Evolutionary conservation across 2,888 invertebrate genomes (phyloP).

Genomic region (Cyclophora albipunctata): DNA sequence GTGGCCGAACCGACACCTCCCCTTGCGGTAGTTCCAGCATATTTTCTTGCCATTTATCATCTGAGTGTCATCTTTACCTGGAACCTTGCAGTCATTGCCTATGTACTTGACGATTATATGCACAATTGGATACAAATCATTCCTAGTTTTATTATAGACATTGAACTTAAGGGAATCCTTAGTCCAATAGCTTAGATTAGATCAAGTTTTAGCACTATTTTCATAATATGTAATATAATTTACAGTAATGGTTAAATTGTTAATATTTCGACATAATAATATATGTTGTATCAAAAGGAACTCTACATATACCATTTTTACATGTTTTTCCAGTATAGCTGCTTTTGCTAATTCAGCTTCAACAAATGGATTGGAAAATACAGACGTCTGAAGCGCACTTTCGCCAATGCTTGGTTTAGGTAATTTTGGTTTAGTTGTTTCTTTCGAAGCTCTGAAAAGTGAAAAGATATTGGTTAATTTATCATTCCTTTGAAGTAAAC

Average conservation of each 20-base stretch:
- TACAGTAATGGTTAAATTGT: no score
- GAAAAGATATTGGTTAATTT: no score
- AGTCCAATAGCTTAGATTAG: not conserved
- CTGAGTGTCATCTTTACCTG: constrained; percentile 80
- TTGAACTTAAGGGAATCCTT: not conserved
- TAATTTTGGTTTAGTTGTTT: constrained; percentile 58
- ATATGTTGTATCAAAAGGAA: no score
- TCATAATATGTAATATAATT: no score
- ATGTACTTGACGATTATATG: constrained; percentile 75
- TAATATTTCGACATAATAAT: no score
- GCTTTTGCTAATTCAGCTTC: constrained; percentile 91
- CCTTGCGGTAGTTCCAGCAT: constrained; percentile 95
- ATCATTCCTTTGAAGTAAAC: no score
- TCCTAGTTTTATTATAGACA: constrained; percentile 22
- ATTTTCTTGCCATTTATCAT: constrained; percentile 91
- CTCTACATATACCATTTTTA: constrained; percentile 83
- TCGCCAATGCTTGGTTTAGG: constrained; percentile 79
- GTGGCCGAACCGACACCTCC: constrained; percentile 92
- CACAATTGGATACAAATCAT: constrained; percentile 41
- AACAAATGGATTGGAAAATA: constrained; percentile 90
- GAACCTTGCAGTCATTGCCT: constrained; percentile 75
- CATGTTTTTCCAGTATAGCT: constrained; percentile 91
- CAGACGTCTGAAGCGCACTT: constrained; percentile 78
- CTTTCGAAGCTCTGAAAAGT: constrained; percentile 27
- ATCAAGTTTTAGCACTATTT: no score